Evolutionary conservation across 2,797 vertebrate species (phyloP), one percentile per base, ranked within the genome.

Genomic region (Triplophysa bombifrons): DNA sequence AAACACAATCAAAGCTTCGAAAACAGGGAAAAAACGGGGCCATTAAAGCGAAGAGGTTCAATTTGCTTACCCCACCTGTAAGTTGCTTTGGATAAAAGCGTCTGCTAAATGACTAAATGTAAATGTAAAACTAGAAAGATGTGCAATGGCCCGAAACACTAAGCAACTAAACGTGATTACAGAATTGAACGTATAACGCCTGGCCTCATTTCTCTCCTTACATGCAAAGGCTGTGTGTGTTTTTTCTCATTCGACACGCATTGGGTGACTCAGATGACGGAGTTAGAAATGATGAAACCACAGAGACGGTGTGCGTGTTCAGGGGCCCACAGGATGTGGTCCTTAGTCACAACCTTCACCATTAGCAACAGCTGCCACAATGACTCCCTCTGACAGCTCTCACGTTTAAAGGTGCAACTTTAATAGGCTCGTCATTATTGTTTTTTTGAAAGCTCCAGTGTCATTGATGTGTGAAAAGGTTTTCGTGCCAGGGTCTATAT

Each of bases 301-400:
- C 76, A 13, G 48, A 65, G 46, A 44, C 34, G 5, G 65, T 63
- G 72, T 51, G 66, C 60, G 56, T 53, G 51, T 17, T 65, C 34
- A 27, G 60, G 53, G 25, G 8, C 55, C 46, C 48, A 56, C n/a
- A 41, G 60, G 56, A 81, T 46, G 76, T 25, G 58, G 63, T 27
- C 56, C 4, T 16, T 17, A 30, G 34, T 66, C 64, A 55, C 56
- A 81, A 76, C 81, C 67, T 68, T 75, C 73, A 60, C 25, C 60
- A 68, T 81, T 66, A 67, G 55, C 74, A 80, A 84, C 88, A 90
- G 88, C 87, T 90, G 87, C 85, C 25, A 74, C 66, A 19, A 60
- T 20, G 30, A 30, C 41, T 55, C 65, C 34, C 77, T 76, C 75
- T 81, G 69, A 85, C 81, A 81, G 69, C 53, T 68, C 60, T 56